Conservation (phyloP, 2,113 vertebrate species). For the Rhea pennata region DNA sequence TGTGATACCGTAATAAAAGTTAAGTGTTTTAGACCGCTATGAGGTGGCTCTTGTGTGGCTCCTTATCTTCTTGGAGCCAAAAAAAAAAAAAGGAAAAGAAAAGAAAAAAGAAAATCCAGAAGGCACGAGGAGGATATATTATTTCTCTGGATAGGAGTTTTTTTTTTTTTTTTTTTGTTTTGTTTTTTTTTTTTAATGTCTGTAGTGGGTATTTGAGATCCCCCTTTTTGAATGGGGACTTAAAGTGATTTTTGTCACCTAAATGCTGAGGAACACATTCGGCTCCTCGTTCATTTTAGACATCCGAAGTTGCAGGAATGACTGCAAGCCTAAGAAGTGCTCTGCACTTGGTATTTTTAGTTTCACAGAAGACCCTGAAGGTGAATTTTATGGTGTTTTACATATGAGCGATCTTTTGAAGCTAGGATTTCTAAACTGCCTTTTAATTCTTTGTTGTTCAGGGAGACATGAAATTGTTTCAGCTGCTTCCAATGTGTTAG, state of each 20-base stretch:
- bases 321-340: neutral
- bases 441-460: neutral
- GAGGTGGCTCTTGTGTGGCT: neutral
- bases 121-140: rapidly evolving
- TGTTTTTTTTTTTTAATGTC: too few species aligned
- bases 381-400: neutral
- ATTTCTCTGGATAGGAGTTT: too few species aligned
- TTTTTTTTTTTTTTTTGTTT: too few species aligned
- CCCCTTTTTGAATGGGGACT: neutral
- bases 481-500: neutral
- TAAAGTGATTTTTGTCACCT: neutral
- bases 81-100: neutral
- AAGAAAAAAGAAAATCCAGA: neutral
- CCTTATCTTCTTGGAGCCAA: neutral
- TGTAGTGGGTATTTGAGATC: neutral
- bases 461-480: neutral
- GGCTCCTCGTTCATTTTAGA: neutral
- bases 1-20: neutral
- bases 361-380: neutral
- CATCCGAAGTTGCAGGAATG: neutral
- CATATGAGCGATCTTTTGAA: neutral
- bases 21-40: neutral
- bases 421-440: neutral
- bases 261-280: neutral
- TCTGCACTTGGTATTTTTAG: rapidly evolving